These are phyloP conservation scores for Dolichallabes microphthalmus DNA, from an alignment of 2,113 vertebrate genomes.

Conservation along the genomic window DNA sequence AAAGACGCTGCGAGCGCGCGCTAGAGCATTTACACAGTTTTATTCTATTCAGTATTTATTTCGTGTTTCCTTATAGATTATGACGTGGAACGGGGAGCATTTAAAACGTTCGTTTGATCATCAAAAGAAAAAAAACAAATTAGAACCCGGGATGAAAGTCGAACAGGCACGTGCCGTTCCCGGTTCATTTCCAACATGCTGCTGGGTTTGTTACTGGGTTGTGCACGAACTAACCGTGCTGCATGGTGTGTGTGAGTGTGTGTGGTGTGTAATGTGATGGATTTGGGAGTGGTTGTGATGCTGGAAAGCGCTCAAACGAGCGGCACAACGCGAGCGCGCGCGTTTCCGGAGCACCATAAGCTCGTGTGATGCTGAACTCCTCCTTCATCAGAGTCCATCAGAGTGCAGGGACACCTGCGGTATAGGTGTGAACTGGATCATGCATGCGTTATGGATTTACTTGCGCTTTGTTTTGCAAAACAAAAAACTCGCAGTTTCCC, in stretches of 20 bases:
- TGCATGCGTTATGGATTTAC: background rate
- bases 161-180: background rate
- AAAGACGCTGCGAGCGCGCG: background rate
- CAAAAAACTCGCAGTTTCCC: background rate
- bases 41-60: too few relatives aligned
- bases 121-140: background rate
- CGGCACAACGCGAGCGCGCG: background rate
- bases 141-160: background rate
- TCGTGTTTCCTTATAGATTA: background rate
- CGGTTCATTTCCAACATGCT: background rate
- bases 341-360: background rate
- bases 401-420: background rate
- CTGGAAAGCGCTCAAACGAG: background rate
- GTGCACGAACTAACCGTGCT: background rate
- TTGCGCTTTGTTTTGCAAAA: background rate
- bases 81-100: background rate
- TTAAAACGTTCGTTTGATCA: background rate
- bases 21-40: background rate
- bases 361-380: background rate
- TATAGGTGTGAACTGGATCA: background rate
- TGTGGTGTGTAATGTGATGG: background rate
- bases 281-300: conserved; percentile 11
- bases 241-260: too few relatives aligned
- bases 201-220: background rate
- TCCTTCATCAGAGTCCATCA: too few relatives aligned